Percentiles rank a stretch among this genome's conserved stretches.
phyloP scores from a whole-genome alignment of 1,140 invertebrate species.

The Nasonia giraulti region DNA sequence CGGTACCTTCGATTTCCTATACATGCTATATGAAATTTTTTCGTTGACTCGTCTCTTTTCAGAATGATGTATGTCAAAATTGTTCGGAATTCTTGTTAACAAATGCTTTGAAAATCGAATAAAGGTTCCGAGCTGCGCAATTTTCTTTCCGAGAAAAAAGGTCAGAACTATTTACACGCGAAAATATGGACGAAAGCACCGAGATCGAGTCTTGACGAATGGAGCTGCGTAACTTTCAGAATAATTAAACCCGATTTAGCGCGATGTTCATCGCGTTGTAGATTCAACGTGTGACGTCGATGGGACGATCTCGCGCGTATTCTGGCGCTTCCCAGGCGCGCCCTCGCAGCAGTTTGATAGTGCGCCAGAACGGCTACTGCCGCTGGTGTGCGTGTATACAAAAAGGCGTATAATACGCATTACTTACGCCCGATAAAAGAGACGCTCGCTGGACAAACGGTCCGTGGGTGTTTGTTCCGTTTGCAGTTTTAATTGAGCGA shows the following conservation, averaged over 20 bases:
- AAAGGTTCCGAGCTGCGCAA: too few species aligned
- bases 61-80: too few species aligned
- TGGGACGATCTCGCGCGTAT: background rate
- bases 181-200: background rate
- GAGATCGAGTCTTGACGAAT: constrained; percentile 18
- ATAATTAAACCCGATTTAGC: constrained; percentile 43
- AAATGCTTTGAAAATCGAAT: too few species aligned
- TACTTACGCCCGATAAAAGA: constrained; percentile 50
- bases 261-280: constrained; percentile 11
- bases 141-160: background rate
- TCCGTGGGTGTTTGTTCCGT: constrained; percentile 30
- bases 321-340: background rate
- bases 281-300: constrained; percentile 39
- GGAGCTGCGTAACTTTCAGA: constrained; percentile 26
- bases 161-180: background rate
- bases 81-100: too few species aligned
- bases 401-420: constrained; percentile 43
- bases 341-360: background rate
- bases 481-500: constrained; percentile 45
- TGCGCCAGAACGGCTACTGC: background rate
- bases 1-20: too few species aligned
- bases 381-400: background rate
- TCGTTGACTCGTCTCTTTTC: too few species aligned
- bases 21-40: too few species aligned
- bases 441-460: constrained; percentile 20